Percentiles rank a stretch among this genome's conserved stretches.
Conservation (phyloP, 1,140 invertebrate genomes). For the Hyphantria cunea region DNA sequence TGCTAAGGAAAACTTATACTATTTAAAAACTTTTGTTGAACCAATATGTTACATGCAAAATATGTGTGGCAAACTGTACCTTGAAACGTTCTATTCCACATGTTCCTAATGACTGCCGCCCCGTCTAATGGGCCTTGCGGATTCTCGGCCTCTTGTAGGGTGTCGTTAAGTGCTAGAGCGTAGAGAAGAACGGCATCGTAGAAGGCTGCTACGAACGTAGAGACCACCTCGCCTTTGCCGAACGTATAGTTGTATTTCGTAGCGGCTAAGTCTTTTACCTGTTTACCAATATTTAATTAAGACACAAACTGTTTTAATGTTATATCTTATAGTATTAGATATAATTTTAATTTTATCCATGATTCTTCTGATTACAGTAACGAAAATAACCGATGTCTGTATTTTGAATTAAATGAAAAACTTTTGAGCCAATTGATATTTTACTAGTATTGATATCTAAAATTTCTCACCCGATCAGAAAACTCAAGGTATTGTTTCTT, state of each 20-base stretch:
- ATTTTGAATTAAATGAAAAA: too few relatives aligned
- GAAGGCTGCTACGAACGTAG: conserved; percentile 95
- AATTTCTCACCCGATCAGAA: conserved; percentile 84
- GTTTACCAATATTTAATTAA: conserved; percentile 10
- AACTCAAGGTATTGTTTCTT: conserved; percentile 90
- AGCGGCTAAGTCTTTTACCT: conserved; percentile 91
- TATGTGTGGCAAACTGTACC: conserved; percentile 76
- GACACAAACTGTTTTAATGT: neutral
- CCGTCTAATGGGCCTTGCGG: conserved; percentile 83
- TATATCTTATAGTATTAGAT: neutral
- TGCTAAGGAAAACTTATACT: too few relatives aligned
- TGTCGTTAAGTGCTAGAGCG: conserved; percentile 94
- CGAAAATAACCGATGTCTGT: too few relatives aligned
- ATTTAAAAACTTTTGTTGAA: too few relatives aligned
- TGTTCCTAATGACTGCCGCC: conserved; percentile 87
- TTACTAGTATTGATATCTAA: too few relatives aligned
- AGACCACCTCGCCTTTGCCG: conserved; percentile 87
- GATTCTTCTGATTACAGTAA: too few relatives aligned
- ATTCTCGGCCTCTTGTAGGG: conserved; percentile 85
- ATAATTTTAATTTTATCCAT: too few relatives aligned
- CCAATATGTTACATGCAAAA: neutral
- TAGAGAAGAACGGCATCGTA: conserved; percentile 97
- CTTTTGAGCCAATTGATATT: too few relatives aligned
- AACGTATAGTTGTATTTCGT: conserved; percentile 92
- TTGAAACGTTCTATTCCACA: conserved; percentile 95